Evolutionary conservation across 1,140 invertebrate genomes (phyloP), one percentile per base, ranked within the genome.

Genomic region (Drosophila takahashii): DNA sequence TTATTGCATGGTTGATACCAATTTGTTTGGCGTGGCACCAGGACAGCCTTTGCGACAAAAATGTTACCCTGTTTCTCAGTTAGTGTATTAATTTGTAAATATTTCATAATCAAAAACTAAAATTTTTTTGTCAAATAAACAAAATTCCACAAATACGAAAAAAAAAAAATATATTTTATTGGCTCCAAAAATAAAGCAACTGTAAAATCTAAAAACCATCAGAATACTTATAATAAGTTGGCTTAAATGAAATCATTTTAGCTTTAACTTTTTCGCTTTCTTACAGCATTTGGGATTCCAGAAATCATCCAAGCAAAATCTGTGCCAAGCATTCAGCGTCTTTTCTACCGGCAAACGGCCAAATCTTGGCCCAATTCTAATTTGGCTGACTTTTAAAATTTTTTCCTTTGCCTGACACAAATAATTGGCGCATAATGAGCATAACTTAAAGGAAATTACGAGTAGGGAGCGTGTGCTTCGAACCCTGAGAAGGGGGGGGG

Each of bases 371-470:
- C 36, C 54, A 62, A 81, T 69, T 84, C 56, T 37, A 84, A 75
- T 83, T 84, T 74, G 79, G 79, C 56, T 37, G 37, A 37, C 64
- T 53, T 47, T 62, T 53, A 65, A 27, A 45, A 8, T 16, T 15
- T n/a, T 26, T 57, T 50, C 36, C 48, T 27, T 67, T 56, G 69
- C 76, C 72, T 57, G 81, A 81, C 78, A 81, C 85, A 78, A 85
- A 85, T 86, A 85, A 85, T 85, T 85, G 81, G 77, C 81, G 81
- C 81, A 85, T 85, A 85, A 85, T 85, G 81, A 85, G 81, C 69
- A 85, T 74, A 85, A 86, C 77, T 85, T 81, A 75, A 86, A 77
- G 81, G 73, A 77, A 85, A 85, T 85, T 85, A 85, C 69, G 66
- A 70, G 50, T 70, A 16, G 42, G 69, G 69, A 61, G 77, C 81